These are phyloP conservation scores for Cervus canadensis DNA, from an alignment of 2,113 vertebrate genomes.

Conservation along the genomic window DNA sequence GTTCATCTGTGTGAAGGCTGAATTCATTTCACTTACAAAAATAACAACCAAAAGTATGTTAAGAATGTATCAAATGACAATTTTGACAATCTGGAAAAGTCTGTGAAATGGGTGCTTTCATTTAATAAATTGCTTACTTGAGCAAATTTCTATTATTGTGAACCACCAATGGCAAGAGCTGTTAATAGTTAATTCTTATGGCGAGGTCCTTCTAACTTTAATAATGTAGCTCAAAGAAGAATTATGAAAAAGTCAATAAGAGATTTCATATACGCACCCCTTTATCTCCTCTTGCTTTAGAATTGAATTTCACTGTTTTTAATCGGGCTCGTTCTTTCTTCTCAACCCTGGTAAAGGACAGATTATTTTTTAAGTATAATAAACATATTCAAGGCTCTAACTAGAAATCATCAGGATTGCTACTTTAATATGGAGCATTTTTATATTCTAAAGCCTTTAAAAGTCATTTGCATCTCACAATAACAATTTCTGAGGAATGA, in stretches of 20 bases:
- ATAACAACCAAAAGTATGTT: constrained; percentile 4
- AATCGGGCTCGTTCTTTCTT: constrained; percentile 97
- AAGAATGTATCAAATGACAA: constrained; percentile 22
- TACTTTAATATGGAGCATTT: not conserved
- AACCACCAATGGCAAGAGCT: not conserved
- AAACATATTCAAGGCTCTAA: not conserved
- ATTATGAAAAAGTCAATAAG: constrained; percentile 45
- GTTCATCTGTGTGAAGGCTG: not conserved
- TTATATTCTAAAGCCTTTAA: not conserved
- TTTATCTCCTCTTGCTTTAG: constrained; percentile 94
- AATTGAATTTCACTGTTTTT: constrained; percentile 99
- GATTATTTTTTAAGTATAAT: not conserved
- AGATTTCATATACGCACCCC: constrained; percentile 88
- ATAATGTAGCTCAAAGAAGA: constrained; percentile 8
- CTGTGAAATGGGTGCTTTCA: not conserved
- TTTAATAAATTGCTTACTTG: not conserved
- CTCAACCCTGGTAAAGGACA: constrained; percentile 87
- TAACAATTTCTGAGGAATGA: constrained; percentile 3
- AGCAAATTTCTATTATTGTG: not conserved
- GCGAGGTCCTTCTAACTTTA: constrained; percentile 16
- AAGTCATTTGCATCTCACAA: not conserved
- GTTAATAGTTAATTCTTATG: not conserved
- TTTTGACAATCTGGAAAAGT: constrained; percentile 33
- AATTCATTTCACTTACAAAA: constrained; percentile 32
- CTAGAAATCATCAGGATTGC: not conserved